These are phyloP conservation scores for Drosophila yakuba DNA, from an alignment of 1,140 invertebrate genomes.

Conservation along the genomic window DNA sequence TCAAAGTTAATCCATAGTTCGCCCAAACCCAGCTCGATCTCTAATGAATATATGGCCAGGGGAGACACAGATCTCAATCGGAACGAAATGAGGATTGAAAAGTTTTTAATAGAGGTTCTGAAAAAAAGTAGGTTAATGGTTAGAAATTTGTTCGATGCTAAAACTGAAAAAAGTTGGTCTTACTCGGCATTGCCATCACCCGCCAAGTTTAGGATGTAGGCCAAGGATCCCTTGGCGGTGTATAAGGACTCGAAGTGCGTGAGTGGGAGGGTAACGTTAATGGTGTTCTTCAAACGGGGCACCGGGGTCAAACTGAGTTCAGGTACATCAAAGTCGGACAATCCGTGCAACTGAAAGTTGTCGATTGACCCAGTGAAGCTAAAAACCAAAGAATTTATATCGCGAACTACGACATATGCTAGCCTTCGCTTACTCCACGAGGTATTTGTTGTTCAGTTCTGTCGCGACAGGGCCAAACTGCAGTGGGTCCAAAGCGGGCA, in stretches of 20 bases:
- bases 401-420: neutral
- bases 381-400: neutral
- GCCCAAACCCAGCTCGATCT: constrained; percentile 57
- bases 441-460: constrained; percentile 65
- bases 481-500: constrained; percentile 74
- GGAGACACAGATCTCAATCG: constrained; percentile 33
- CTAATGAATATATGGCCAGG: constrained; percentile 53
- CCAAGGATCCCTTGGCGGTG: constrained; percentile 75
- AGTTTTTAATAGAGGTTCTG: constrained; percentile 48
- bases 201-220: constrained; percentile 67
- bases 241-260: constrained; percentile 68
- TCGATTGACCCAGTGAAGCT: constrained; percentile 72
- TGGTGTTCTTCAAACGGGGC: constrained; percentile 28
- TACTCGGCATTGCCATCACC: constrained; percentile 77
- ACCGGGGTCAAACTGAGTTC: constrained; percentile 36
- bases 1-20: constrained; percentile 67
- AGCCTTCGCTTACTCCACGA: constrained; percentile 66
- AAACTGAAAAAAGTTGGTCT: neutral
- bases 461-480: constrained; percentile 38
- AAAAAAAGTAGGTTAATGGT: neutral
- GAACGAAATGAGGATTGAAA: constrained; percentile 54
- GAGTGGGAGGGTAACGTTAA: constrained; percentile 64
- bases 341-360: constrained; percentile 60
- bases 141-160: neutral
- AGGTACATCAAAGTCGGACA: constrained; percentile 68